Evolutionary conservation across 2,113 vertebrate species (phyloP).

Genomic region (Lathamus discolor): DNA sequence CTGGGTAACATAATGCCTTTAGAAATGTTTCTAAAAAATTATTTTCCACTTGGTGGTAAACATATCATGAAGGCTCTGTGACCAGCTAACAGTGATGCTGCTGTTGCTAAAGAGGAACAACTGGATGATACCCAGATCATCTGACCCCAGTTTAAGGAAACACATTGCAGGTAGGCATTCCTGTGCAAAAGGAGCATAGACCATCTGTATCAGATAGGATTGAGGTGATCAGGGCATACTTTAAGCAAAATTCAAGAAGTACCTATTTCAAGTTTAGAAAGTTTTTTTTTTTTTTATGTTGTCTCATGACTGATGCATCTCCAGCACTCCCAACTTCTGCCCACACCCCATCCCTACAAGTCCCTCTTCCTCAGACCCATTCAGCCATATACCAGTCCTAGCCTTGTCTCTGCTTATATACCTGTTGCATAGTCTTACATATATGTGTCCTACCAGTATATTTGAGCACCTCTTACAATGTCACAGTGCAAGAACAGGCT

Average conservation of each 20-base stretch:
- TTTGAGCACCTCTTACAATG: background rate
- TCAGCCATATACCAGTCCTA: background rate
- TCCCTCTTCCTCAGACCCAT: background rate
- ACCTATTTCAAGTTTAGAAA: background rate
- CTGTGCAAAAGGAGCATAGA: background rate
- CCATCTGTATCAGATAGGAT: background rate
- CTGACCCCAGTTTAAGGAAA: background rate
- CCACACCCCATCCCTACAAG: background rate
- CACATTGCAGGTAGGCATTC: background rate
- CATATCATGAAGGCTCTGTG: background rate
- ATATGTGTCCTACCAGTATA: background rate
- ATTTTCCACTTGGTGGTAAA: background rate
- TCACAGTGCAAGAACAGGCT: background rate
- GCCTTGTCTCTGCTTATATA: background rate
- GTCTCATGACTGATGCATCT: accelerated
- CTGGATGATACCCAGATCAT: background rate
- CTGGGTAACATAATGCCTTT: background rate
- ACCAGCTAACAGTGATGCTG: background rate
- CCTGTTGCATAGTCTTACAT: background rate
- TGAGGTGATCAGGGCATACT: background rate
- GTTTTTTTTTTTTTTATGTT: background rate
- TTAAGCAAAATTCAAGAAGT: background rate
- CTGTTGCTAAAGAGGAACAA: background rate
- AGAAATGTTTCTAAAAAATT: background rate
- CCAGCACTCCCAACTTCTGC: background rate